Evolutionary conservation across 2,113 vertebrate species (phyloP).

Genomic region (Pelvicachromis taeniatus): DNA sequence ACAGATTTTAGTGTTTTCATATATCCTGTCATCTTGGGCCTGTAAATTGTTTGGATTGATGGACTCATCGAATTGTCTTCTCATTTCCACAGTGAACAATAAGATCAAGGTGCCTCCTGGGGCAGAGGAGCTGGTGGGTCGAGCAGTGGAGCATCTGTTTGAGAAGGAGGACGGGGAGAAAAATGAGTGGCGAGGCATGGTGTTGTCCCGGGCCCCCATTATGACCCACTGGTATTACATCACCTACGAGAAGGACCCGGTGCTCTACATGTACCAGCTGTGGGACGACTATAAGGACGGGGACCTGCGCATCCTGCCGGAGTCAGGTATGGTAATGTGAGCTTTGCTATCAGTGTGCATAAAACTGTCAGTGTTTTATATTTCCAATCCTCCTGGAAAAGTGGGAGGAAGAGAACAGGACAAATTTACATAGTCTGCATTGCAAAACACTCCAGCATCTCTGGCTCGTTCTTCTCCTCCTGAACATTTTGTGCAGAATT

Average conservation of each 20-base stretch:
- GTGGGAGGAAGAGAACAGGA: slow-evolving; percentile 9
- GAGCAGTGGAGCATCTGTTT: slow-evolving; percentile 80
- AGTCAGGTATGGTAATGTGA: slow-evolving; percentile 64
- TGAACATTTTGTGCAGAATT: slow-evolving; percentile 1
- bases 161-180: slow-evolving; percentile 81
- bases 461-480: background rate
- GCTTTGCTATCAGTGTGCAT: background rate
- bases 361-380: background rate
- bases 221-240: slow-evolving; percentile 85
- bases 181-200: slow-evolving; percentile 82
- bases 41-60: background rate
- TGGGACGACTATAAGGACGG: slow-evolving; percentile 82
- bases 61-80: background rate
- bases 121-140: slow-evolving; percentile 77
- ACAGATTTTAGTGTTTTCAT: background rate
- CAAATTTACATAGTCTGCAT: slow-evolving; percentile 24
- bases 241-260: slow-evolving; percentile 82
- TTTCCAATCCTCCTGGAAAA: background rate
- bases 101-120: slow-evolving; percentile 78
- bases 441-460: background rate
- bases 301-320: slow-evolving; percentile 77
- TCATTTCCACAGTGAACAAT: slow-evolving; percentile 70
- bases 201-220: slow-evolving; percentile 77
- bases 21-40: background rate
- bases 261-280: slow-evolving; percentile 82